Percentiles rank a stretch among this genome's conserved stretches.
These are phyloP conservation scores for Rhabdornis inornatus DNA, from an alignment of 2,113 vertebrate genomes.

Conservation along the genomic window DNA sequence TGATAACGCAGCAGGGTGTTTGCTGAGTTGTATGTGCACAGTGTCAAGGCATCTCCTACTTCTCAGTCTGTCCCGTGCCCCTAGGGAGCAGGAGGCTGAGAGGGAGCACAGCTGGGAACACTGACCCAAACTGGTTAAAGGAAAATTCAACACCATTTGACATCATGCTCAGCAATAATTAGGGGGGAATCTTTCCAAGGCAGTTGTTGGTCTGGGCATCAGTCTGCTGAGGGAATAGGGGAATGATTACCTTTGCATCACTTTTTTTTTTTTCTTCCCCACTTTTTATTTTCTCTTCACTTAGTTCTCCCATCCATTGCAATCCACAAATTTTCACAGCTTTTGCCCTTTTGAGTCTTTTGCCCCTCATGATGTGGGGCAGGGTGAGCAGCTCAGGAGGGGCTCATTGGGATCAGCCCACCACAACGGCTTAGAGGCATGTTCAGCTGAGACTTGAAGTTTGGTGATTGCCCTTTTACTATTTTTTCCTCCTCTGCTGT, in stretches of 20 bases:
- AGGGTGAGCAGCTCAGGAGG: not conserved
- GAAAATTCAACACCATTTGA: not conserved
- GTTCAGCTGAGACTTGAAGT: not conserved
- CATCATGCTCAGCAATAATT: not conserved
- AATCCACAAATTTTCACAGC: not conserved
- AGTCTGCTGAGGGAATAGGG: not conserved
- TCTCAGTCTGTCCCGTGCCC: not conserved
- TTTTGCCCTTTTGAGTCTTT: not conserved
- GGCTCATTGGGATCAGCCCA: not conserved
- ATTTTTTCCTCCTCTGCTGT: not conserved
- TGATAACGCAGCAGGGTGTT: not conserved
- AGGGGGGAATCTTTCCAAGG: not conserved
- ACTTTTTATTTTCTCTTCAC: accelerated
- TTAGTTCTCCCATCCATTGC: not conserved
- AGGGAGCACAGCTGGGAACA: not conserved
- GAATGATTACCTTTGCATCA: not conserved
- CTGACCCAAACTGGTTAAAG: not conserved
- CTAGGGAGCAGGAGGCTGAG: not conserved
- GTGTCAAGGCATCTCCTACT: not conserved
- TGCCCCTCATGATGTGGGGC: not conserved
- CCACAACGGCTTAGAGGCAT: accelerated
- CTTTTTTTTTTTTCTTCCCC: accelerated
- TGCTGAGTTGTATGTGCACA: not conserved
- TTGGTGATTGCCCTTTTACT: not conserved
- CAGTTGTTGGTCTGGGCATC: not conserved